Evolutionary conservation across 2,888 invertebrate species (phyloP), one percentile per base, ranked within the genome.

Genomic region (Drosophila robusta): DNA sequence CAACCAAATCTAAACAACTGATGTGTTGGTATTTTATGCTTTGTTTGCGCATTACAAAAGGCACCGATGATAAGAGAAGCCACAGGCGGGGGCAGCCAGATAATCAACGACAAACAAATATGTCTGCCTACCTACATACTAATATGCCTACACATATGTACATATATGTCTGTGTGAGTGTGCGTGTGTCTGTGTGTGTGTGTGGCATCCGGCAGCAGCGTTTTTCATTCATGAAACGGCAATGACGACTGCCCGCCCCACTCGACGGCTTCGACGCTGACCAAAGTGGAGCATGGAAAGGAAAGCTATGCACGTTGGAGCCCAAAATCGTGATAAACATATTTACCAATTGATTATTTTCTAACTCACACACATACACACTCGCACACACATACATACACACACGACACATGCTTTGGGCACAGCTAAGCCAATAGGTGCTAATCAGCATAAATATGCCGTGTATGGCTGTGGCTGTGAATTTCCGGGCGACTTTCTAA

Each of bases 271-370:
- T 42, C 50, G 49, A 45, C 42, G 29, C 36, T 39, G 47, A 22
- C 34, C 70, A 80, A 87, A 80, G 75, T 84, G 75, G 88, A 85
- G 78, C 83, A 84, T 51, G 36, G 73, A 69, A 67, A 71, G 78
- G 77, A 72, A 73, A 84, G 85, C 81, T 67, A 71, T 70, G 68
- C 83, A 64, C 69, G 74, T 69, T 73, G 73, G 11, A 16, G 72
- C 67, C 68, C 70, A 70, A 85, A 84, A 69, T 84, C 83, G 83
- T 84, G 83, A 84, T 84, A 85, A 87, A 87, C 86, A 87, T 87
- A 84, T 84, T 84, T 87, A 84, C 80, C 87, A 78, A 83, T 83
- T 87, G 82, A 83, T 83, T 83, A 87, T 75, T 78, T 87, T 84
- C 81, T 65, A 80, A 71, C 76, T 29, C 29, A 29, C 29, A 29